phyloP scores from a whole-genome alignment of 2,797 vertebrate species.

The Diplodus sargus region DNA sequence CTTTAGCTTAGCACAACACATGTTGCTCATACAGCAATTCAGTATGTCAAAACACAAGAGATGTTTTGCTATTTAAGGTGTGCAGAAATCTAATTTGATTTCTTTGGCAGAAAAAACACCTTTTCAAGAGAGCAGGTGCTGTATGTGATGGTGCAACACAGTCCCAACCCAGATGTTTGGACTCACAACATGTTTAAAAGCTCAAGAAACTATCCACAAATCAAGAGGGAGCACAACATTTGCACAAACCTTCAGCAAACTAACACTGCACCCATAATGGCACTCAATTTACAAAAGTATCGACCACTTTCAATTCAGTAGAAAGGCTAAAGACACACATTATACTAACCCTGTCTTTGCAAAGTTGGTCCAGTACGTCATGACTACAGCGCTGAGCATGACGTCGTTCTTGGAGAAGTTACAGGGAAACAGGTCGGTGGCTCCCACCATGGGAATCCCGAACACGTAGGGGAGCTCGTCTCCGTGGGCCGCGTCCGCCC shows the following conservation, averaged over 20 bases:
- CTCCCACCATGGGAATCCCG: slow-evolving; percentile 96
- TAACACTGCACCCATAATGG: too few relatives aligned
- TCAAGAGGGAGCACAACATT: too few relatives aligned
- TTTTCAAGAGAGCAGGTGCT: not conserved
- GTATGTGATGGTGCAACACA: not conserved
- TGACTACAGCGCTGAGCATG: slow-evolving; percentile 96
- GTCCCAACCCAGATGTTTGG: slow-evolving; percentile 4
- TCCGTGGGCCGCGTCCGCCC: slow-evolving; percentile 95
- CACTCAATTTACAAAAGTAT: too few relatives aligned
- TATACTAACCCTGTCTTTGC: slow-evolving; percentile 92
- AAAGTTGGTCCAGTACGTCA: slow-evolving; percentile 99
- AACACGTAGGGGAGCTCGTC: slow-evolving; percentile 97
- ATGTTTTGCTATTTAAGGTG: not conserved
- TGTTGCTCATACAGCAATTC: not conserved
- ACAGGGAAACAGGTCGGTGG: slow-evolving; percentile 96
- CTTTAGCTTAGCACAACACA: not conserved
- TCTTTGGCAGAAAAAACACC: not conserved
- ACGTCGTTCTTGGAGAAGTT: slow-evolving; percentile 99
- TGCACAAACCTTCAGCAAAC: too few relatives aligned
- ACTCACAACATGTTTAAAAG: not conserved
- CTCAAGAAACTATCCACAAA: not conserved
- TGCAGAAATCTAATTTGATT: not conserved
- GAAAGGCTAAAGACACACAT: too few relatives aligned
- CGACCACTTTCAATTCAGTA: too few relatives aligned
- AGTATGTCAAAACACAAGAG: not conserved